A percentile compares a stretch with the other conserved stretches of the same genome.
Evolutionary conservation across 2,888 invertebrate genomes (phyloP).

Genomic region (Chydorus sphaericus): DNA sequence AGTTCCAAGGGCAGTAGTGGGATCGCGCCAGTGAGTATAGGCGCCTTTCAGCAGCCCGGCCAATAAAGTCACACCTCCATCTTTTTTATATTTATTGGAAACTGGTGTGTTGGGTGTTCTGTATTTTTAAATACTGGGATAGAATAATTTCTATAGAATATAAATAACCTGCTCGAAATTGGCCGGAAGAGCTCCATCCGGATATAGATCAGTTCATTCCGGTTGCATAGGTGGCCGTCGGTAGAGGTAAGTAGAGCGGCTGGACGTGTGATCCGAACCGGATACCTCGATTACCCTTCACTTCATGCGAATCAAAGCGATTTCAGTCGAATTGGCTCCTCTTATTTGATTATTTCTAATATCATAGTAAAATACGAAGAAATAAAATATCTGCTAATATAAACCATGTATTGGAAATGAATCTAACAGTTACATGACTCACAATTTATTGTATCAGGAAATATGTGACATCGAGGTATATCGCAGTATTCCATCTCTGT

Average conservation of each 20-base stretch:
- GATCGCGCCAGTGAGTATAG: too few species aligned
- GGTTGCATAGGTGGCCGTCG: constrained; percentile 35
- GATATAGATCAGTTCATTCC: constrained; percentile 60
- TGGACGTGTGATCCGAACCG: constrained; percentile 48
- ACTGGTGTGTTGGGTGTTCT: too few species aligned
- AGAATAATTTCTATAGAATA: too few species aligned
- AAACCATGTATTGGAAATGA: too few species aligned
- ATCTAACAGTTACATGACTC: constrained; percentile 14
- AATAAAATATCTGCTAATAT: too few species aligned
- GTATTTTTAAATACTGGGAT: too few species aligned
- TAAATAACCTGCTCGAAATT: constrained; percentile 43
- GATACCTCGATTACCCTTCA: constrained; percentile 33
- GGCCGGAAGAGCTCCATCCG: constrained; percentile 56
- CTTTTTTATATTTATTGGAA: too few species aligned
- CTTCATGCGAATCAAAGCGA: constrained; percentile 43
- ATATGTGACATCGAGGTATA: constrained; percentile 34
- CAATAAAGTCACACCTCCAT: too few species aligned
- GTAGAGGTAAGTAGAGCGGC: constrained; percentile 55
- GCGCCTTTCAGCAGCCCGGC: too few species aligned
- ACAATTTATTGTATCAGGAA: constrained; percentile 21
- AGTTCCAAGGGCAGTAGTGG: too few species aligned
- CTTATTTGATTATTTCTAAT: too few species aligned
- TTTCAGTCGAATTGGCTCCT: constrained; percentile 34
- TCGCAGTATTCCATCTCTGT: constrained; percentile 36
- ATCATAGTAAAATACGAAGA: too few species aligned